A percentile compares a stretch with the other conserved stretches of the same genome.
Evolutionary conservation across 1,140 invertebrate species (phyloP).

Genomic region (Lordiphosa collinella): DNA sequence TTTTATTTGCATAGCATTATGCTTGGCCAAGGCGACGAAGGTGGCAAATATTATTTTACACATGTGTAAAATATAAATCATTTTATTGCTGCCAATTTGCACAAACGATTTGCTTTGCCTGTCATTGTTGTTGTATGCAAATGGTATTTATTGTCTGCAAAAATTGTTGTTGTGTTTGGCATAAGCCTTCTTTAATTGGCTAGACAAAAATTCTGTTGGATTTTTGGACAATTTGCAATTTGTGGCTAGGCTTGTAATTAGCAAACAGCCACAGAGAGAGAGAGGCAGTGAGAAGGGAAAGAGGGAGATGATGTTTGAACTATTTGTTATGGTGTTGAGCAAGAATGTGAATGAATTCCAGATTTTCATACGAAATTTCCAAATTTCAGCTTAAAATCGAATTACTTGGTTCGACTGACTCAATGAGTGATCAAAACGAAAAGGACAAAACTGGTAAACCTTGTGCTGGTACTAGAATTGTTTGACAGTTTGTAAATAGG

Average conservation of each 20-base stretch:
- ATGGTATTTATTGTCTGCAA: constrained; percentile 51
- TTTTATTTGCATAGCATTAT: constrained; percentile 73
- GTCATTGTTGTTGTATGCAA: constrained; percentile 37
- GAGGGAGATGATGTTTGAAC: no score
- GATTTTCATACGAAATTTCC: no score
- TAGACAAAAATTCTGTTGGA: background rate
- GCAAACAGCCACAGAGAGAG: background rate
- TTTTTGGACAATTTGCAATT: constrained; percentile 43
- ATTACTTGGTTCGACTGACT: no score
- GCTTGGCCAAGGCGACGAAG: constrained; percentile 29
- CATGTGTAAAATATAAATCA: constrained; percentile 69
- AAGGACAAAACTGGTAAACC: background rate
- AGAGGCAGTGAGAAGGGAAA: no score
- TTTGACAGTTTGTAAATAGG: no score
- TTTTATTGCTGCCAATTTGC: constrained; percentile 72
- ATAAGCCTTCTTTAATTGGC: constrained; percentile 43
- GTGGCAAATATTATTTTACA: constrained; percentile 44
- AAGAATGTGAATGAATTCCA: no score
- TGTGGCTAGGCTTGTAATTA: constrained; percentile 36
- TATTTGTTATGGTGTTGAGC: no score
- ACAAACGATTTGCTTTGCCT: constrained; percentile 65
- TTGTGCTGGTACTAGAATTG: no score
- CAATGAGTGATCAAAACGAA: no score
- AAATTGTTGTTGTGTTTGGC: constrained; percentile 10
- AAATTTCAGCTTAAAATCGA: no score